A percentile compares a stretch with the other conserved stretches of the same genome.
phyloP scores from a whole-genome alignment of 2,888 invertebrate species.

The Salticus scenicus region DNA sequence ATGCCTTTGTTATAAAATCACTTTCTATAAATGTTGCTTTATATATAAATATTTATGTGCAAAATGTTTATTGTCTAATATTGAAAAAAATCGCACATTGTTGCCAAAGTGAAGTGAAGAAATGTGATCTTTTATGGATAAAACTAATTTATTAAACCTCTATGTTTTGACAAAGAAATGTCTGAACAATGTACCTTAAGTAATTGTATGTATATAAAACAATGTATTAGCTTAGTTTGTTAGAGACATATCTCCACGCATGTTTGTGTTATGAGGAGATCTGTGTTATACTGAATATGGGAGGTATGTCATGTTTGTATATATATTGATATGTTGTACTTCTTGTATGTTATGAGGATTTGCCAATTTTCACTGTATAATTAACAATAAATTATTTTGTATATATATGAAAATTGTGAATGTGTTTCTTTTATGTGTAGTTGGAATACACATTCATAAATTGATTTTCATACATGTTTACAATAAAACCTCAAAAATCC shows the following conservation, averaged over 20 bases:
- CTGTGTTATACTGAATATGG: neutral
- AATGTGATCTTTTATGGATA: neutral
- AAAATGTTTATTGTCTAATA: neutral
- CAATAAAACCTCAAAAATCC: too few relatives aligned
- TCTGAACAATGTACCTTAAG: neutral
- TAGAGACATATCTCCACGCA: neutral
- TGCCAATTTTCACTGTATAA: slow-evolving; percentile 61
- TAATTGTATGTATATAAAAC: too few relatives aligned
- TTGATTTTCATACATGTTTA: too few relatives aligned
- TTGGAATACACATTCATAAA: too few relatives aligned
- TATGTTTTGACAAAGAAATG: neutral
- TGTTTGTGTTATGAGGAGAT: neutral
- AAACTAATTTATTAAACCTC: neutral
- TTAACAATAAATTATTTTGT: slow-evolving; percentile 66
- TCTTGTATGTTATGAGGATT: slow-evolving; percentile 32
- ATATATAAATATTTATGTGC: neutral
- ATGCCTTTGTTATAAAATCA: too few relatives aligned
- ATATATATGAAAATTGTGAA: slow-evolving; percentile 34
- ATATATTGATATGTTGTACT: slow-evolving; percentile 21
- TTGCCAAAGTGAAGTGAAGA: neutral
- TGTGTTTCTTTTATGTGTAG: too few relatives aligned
- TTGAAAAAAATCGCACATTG: neutral
- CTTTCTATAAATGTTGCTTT: slow-evolving; percentile 6
- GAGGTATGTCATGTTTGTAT: slow-evolving; percentile 21
- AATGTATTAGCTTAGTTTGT: slow-evolving; percentile 2